Evolutionary conservation across 2,797 vertebrate genomes (phyloP), one percentile per base, ranked within the genome.

Genomic region (Spatula clypeata): DNA sequence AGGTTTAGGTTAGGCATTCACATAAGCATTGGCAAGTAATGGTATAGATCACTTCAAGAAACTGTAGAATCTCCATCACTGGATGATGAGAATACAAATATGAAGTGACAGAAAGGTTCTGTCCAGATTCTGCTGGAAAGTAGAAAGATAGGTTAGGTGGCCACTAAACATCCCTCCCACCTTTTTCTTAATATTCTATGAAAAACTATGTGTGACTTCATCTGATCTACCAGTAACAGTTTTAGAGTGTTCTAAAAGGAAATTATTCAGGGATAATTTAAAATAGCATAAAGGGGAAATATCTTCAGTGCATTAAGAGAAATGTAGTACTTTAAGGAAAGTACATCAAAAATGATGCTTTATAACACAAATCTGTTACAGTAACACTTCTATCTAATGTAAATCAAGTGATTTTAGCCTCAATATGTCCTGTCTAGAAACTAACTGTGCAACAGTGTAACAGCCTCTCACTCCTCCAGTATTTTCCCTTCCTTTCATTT

Each of bases 391-490:
- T 75, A 32, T 16, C 57, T 51, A 17, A 23, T 16, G 32, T 38
- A 54, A 83, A 49, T 53, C 15, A 13, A 82, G 29, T 38, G 17
- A 66, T 24, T 88, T 82, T 58, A 51, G 19, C 58, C 91, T 86
- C 86, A 72, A 4, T 54, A 26, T 23, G 58, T 54, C 42, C 70
- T 62, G 31, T 76, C 66, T 75, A 75, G 58, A 86, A 93, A 90
- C 10, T 83, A 60, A 45, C 34, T 38, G 19, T 60, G 24, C 45
- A 81, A 62, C 26, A 66, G 49, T 10, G 11, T 64, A 88, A 81
- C 58, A 88, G 53, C 72, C 49, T 92, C 51, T 82, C 73, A 75
- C 76, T 91, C 54, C 79, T 91, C 61, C 32, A 54, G 49, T 83
- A 49, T 80, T 90, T 94, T 55, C 24, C 27, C 72, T 79, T 84